Percentiles rank a stretch among this genome's conserved stretches.
phyloP scores from a whole-genome alignment of 1,140 invertebrate species.

The Ptiloglossa arizonensis region DNA sequence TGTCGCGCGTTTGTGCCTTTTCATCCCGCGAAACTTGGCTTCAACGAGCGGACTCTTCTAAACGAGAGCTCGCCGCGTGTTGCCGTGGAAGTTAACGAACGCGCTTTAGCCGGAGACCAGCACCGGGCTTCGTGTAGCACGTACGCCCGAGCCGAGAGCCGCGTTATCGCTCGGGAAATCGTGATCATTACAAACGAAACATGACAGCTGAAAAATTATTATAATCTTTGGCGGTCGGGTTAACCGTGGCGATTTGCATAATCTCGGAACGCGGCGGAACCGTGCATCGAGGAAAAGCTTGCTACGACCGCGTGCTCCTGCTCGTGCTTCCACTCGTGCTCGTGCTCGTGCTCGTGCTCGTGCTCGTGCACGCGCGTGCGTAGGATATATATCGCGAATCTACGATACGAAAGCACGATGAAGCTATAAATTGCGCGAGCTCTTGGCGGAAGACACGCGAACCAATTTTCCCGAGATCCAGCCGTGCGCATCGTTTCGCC shows the following conservation, averaged over 20 bases:
- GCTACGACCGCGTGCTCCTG: too few relatives aligned
- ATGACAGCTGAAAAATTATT: conserved; percentile 44
- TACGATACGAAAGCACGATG: conserved; percentile 68
- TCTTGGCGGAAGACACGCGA: conserved; percentile 76
- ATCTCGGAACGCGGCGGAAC: conserved; percentile 39
- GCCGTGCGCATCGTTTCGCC: conserved; percentile 32
- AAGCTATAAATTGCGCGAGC: conserved; percentile 76
- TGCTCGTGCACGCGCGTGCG: conserved; percentile 21
- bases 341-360: conserved; percentile 1
- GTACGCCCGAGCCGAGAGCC: not conserved
- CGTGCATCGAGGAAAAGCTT: conserved; percentile 51
- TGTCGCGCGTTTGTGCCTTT: conserved; percentile 13
- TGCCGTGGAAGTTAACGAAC: not conserved
- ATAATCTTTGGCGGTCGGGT: conserved; percentile 33
- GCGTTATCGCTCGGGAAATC: conserved; percentile 35
- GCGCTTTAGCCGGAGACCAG: conserved; percentile 1
- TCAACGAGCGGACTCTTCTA: conserved; percentile 9
- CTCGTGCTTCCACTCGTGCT: too few relatives aligned
- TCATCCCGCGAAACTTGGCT: not conserved
- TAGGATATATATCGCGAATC: conserved; percentile 31
- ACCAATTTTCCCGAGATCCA: conserved; percentile 74
- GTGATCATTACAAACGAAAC: conserved; percentile 44
- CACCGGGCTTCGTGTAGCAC: conserved; percentile 26
- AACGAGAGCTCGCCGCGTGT: conserved; percentile 11
- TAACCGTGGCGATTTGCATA: conserved; percentile 53